Conservation (phyloP, 2,113 vertebrate genomes). For the Maylandia zebra region DNA sequence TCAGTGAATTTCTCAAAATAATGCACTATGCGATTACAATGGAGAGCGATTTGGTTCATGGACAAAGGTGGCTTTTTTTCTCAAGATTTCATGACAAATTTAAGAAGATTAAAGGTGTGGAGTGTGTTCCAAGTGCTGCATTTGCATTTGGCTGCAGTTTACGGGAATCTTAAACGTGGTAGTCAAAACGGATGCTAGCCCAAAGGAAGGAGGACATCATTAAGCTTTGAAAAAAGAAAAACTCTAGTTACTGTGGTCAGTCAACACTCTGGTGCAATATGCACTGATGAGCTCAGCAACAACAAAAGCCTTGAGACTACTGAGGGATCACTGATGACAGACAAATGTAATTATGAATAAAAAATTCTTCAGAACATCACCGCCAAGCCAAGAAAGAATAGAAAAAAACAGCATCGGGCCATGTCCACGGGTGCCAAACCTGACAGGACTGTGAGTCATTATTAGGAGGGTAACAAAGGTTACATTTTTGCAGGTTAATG, state of each 20-base stretch:
- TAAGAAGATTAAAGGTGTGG: neutral
- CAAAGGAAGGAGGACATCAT: neutral
- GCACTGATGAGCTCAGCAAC: neutral
- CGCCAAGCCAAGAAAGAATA: neutral
- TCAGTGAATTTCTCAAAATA: neutral
- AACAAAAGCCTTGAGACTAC: neutral
- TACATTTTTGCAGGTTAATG: neutral
- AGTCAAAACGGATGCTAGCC: neutral
- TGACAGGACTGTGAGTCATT: neutral
- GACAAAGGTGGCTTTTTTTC: neutral
- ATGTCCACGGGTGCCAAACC: neutral
- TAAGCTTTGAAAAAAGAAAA: neutral
- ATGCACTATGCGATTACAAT: neutral
- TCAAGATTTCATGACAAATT: neutral
- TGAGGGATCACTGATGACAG: neutral
- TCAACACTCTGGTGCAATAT: neutral
- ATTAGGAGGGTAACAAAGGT: neutral
- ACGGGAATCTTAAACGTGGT: neutral
- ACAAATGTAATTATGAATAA: neutral
- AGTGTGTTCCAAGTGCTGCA: neutral
- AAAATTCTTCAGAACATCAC: neutral
- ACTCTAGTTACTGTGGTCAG: neutral
- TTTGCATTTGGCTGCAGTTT: neutral
- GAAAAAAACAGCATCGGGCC: rapidly evolving
- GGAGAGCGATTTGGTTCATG: neutral